Evolutionary conservation across 2,888 invertebrate genomes (phyloP).

Genomic region (Lepidonotus clava): DNA sequence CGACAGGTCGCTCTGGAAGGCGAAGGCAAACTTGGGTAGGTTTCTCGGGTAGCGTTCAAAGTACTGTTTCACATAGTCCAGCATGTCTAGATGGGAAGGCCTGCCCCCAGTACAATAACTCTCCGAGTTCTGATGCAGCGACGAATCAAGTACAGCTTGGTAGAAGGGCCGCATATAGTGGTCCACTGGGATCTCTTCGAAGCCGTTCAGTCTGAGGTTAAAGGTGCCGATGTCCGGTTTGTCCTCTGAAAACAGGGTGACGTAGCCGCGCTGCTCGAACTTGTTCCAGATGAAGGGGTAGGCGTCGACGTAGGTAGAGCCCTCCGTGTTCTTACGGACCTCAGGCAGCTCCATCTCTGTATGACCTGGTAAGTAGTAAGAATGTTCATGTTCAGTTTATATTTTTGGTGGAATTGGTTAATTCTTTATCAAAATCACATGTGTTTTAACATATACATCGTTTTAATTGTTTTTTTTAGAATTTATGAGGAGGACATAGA

Average conservation of each 20-base stretch:
- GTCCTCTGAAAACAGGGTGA: constrained; percentile 77
- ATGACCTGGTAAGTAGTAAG: constrained; percentile 57
- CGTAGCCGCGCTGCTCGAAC: constrained; percentile 74
- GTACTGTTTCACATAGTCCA: constrained; percentile 75
- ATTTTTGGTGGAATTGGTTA: no score
- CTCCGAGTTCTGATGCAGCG: constrained; percentile 17
- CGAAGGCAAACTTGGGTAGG: constrained; percentile 74
- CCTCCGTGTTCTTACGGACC: constrained; percentile 42
- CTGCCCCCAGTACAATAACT: constrained; percentile 70
- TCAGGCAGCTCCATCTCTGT: constrained; percentile 62
- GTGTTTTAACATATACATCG: no score
- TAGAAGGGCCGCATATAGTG: constrained; percentile 79
- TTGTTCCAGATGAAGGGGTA: constrained; percentile 76
- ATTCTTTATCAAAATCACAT: no score
- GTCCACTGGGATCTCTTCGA: constrained; percentile 74
- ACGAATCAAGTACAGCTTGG: constrained; percentile 64
- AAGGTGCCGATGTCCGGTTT: constrained; percentile 74
- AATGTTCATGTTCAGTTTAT: no score
- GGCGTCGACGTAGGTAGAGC: constrained; percentile 67
- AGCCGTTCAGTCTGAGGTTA: constrained; percentile 75
- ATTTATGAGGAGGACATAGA: no score
- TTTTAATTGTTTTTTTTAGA: no score
- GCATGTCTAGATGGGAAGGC: constrained; percentile 72
- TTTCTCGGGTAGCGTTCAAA: constrained; percentile 66
- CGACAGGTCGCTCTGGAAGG: constrained; percentile 73